Conservation (phyloP, 2,113 vertebrate species). For the Typhlomys cinereus region DNA sequence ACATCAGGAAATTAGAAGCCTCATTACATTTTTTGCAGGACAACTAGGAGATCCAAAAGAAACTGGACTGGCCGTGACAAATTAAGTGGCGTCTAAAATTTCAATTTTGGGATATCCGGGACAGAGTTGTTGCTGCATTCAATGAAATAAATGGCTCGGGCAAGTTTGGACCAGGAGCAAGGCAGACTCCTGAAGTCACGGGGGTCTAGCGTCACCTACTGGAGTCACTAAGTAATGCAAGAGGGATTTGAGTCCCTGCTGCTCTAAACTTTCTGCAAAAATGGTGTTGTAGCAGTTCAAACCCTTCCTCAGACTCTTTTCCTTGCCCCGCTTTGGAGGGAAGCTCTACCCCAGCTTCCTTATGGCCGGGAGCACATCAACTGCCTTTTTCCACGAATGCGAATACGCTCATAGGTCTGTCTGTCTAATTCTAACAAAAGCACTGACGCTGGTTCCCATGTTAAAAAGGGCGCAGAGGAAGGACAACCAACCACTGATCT, state of each 20-base stretch:
- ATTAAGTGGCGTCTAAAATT: not conserved
- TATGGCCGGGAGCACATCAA: not conserved
- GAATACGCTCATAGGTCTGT: not conserved
- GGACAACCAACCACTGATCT: not conserved
- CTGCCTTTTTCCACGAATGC: not conserved
- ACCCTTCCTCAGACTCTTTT: not conserved
- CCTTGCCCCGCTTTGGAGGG: too few species aligned
- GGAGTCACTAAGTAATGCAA: not conserved
- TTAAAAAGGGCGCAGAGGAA: not conserved
- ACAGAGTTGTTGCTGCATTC: not conserved
- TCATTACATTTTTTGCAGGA: not conserved
- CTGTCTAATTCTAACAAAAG: not conserved
- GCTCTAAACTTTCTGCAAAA: not conserved
- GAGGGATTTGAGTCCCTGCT: not conserved
- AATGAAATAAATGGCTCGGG: not conserved
- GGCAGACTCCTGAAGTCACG: not conserved
- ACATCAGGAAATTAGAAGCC: not conserved
- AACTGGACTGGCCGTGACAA: too few species aligned
- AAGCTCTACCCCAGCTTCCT: not conserved
- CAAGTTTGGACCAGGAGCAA: not conserved
- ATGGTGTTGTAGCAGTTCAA: not conserved
- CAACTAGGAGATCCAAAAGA: not conserved
- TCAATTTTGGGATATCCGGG: not conserved
- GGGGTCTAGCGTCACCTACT: constrained; percentile 11
- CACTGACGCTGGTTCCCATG: not conserved